These are phyloP conservation scores for Coremacera marginata DNA, from an alignment of 2,888 invertebrate species.

Conservation along the genomic window DNA sequence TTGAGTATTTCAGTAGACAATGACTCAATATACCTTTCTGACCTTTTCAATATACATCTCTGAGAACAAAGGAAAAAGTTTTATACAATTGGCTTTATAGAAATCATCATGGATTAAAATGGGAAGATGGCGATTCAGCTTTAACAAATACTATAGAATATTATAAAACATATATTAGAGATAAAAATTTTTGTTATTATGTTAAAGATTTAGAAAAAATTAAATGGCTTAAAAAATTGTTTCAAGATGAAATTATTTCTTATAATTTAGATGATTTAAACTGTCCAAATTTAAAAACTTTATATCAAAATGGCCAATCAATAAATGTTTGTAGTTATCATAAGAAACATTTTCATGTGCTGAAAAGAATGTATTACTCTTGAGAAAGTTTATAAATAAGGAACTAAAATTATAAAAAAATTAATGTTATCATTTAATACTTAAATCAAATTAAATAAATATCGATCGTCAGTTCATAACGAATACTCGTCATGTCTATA, in stretches of 20 bases:
- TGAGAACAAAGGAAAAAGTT: too few relatives aligned
- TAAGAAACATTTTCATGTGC: neutral
- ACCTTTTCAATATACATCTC: too few relatives aligned
- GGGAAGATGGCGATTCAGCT: too few relatives aligned
- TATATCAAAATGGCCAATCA: neutral
- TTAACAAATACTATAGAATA: too few relatives aligned
- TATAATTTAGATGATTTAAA: too few relatives aligned
- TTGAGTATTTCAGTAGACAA: too few relatives aligned
- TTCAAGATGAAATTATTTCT: too few relatives aligned
- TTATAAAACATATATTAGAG: neutral
- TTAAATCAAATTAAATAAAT: too few relatives aligned
- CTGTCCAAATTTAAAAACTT: neutral
- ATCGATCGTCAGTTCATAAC: too few relatives aligned
- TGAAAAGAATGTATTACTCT: neutral
- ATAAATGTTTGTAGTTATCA: neutral
- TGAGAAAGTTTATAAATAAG: neutral
- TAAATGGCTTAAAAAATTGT: neutral
- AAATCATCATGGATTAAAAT: too few relatives aligned
- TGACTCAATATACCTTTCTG: too few relatives aligned
- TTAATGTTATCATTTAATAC: neutral
- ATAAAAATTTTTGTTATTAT: neutral
- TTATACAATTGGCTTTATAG: too few relatives aligned
- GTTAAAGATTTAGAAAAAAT: neutral
- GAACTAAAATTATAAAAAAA: neutral
- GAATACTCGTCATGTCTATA: constrained; percentile 20